phyloP scores from a whole-genome alignment of 2,797 vertebrate genomes.

The Chiloscyllium punctatum region DNA sequence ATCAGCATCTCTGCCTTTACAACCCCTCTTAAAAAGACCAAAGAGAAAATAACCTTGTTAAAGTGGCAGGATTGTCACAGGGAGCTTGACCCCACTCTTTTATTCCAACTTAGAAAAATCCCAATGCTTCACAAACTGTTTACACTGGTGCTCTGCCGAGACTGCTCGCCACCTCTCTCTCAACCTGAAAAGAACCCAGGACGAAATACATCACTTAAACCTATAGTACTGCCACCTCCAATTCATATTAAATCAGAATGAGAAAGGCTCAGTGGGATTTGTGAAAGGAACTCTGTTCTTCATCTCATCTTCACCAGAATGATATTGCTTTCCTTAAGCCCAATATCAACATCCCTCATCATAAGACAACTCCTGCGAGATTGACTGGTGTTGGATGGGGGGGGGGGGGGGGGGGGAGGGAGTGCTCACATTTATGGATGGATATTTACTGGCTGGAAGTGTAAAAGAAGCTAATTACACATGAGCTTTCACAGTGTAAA shows the following conservation, averaged over 20 bases:
- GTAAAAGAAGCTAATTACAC: neutral
- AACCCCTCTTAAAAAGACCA: too few species aligned
- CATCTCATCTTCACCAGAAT: neutral
- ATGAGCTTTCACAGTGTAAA: neutral
- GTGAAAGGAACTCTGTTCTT: neutral
- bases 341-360: neutral
- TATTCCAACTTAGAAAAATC: too few species aligned
- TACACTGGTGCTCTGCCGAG: too few species aligned
- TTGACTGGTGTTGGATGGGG: neutral
- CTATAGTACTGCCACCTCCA: neutral
- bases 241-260: neutral
- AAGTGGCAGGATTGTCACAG: too few species aligned
- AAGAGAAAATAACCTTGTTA: too few species aligned
- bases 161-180: too few species aligned
- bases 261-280: neutral
- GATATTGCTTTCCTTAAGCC: neutral
- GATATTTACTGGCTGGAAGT: neutral
- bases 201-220: too few species aligned
- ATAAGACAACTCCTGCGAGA: neutral
- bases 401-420: too few species aligned
- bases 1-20: too few species aligned
- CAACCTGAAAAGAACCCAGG: too few species aligned
- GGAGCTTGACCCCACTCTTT: too few species aligned
- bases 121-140: too few species aligned
- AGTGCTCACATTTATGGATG: neutral